Evolutionary conservation across 2,888 invertebrate genomes (phyloP).

Genomic region (Ophion costatus): DNA sequence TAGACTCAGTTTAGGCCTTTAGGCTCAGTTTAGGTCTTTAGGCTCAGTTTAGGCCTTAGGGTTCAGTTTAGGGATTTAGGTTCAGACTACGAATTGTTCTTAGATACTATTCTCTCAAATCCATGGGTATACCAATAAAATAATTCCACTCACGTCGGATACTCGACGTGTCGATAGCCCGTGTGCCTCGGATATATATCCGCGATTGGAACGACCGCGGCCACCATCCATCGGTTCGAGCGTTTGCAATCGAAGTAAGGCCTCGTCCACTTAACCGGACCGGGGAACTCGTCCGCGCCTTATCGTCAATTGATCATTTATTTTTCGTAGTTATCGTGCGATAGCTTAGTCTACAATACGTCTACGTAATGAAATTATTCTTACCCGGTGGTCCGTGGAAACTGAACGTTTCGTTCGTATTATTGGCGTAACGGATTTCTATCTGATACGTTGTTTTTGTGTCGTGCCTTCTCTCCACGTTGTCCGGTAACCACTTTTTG

Average conservation of each 20-base stretch:
- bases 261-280: conserved; percentile 96
- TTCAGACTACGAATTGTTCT: no score
- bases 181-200: conserved; percentile 98
- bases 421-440: conserved; percentile 96
- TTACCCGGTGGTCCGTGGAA: conserved; percentile 94
- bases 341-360: no score
- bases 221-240: conserved; percentile 97
- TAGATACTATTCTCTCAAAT: no score
- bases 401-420: conserved; percentile 98
- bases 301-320: background rate
- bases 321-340: no score
- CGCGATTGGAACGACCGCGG: conserved; percentile 96
- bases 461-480: conserved; percentile 92
- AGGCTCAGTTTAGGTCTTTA: no score
- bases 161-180: conserved; percentile 96
- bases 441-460: conserved; percentile 96
- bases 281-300: conserved; percentile 94
- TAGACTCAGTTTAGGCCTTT: no score
- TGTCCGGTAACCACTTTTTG: conserved; percentile 95
- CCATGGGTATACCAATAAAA: background rate
- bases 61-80: no score
- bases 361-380: background rate
- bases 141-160: conserved; percentile 90
- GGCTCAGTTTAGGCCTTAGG: no score
- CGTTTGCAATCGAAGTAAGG: conserved; percentile 98